Evolutionary conservation across 2,113 vertebrate genomes (phyloP).

Genomic region (Rhea pennata): DNA sequence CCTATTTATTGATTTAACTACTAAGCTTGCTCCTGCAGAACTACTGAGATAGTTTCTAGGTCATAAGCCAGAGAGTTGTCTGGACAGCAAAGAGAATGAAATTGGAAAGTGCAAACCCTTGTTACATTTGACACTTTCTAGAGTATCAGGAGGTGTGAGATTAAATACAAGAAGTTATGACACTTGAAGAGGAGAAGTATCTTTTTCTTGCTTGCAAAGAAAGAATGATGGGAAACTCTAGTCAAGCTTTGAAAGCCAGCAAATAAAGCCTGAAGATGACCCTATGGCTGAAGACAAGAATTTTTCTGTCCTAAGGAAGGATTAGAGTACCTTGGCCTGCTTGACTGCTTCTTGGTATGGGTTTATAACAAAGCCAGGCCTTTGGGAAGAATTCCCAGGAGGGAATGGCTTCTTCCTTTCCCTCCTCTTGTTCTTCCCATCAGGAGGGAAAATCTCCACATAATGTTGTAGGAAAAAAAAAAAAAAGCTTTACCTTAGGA

Average conservation of each 20-base stretch:
- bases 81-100: neutral
- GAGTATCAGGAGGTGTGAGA: neutral
- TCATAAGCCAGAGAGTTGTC: neutral
- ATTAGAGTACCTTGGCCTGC: neutral
- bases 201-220: neutral
- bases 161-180: neutral
- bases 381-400: neutral
- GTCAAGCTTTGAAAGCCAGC: neutral
- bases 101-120: rapidly evolving
- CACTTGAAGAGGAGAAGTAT: neutral
- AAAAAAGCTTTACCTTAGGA: neutral
- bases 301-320: neutral
- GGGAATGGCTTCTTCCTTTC: neutral
- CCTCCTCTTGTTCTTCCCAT: neutral
- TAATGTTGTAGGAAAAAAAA: neutral
- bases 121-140: neutral
- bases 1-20: neutral
- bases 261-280: neutral
- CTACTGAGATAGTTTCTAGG: neutral
- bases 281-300: neutral
- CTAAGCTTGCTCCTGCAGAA: neutral
- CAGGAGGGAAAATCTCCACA: neutral
- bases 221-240: neutral
- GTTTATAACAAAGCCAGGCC: neutral
- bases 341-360: neutral